Evolutionary conservation across 2,113 vertebrate species (phyloP), one percentile per base, ranked within the genome.

Genomic region (Toxotes chatareus): DNA sequence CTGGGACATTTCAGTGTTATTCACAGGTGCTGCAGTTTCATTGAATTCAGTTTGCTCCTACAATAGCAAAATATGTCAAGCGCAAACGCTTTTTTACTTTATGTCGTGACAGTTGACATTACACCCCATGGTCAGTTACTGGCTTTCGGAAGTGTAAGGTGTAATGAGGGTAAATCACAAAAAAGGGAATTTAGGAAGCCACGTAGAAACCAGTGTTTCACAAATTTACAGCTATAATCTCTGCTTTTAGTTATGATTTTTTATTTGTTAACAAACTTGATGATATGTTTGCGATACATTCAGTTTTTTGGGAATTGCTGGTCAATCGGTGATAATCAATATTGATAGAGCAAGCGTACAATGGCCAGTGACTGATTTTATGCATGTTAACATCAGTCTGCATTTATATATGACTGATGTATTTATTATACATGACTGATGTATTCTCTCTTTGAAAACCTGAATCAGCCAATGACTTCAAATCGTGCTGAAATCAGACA

Each of bases 1-100:
- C 31, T 71, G 51, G 53, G 82, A 69, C 31, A 11, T 69, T 46
- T 64, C 8, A 72, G 16, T 80, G 7, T 76, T 65, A 60, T 65
- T 65, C 68, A 74, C 40, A 76, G 16, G 23, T 66, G 51, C 4
- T 46, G 14, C 49, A 70, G 12, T 65, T 60, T 49, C 19, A 61
- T 5, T 63, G n/a, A 47, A 46, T 36, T 57, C 5, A 2, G 42
- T 19, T 71, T 32, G 2, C 75, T 79, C 44, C 7, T 36, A 23
- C 42, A 10, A 3, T n/a, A 31, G 3, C 4, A 76, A 42, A 73
- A 69, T 9, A 16, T 38, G 3, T 66, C 8, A 71, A 47, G 60
- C 9, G n/a, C 13, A 71, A 53, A 55, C 46, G 5, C 10, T 60
- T 19, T 53, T 62, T 77, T 13, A 34, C 10, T 66, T 62, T 7